phyloP scores from a whole-genome alignment of 2,888 invertebrate species.

The Rotaria macrura region DNA sequence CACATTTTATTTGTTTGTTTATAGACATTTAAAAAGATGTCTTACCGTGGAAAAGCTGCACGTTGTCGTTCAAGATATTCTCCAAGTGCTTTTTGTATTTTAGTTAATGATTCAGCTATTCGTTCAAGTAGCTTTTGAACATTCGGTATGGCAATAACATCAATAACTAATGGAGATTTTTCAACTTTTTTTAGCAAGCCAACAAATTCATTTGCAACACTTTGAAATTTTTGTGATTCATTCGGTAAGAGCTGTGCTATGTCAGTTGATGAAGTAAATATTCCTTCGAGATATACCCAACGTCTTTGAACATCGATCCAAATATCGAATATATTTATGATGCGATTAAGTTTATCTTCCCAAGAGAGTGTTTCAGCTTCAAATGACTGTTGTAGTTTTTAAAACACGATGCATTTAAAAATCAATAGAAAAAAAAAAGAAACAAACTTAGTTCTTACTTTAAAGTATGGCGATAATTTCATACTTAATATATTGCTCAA shows the following conservation, averaged over 20 bases:
- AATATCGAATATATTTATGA: slow-evolving; percentile 92
- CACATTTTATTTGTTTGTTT: too few relatives aligned
- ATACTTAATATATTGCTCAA: slow-evolving; percentile 98
- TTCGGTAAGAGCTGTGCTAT: slow-evolving; percentile 84
- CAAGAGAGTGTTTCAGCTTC: slow-evolving; percentile 96
- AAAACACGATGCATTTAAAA: slow-evolving; percentile 55
- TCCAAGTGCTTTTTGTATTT: slow-evolving; percentile 97
- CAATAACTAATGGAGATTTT: slow-evolving; percentile 95
- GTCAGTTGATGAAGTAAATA: slow-evolving; percentile 97
- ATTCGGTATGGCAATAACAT: slow-evolving; percentile 90
- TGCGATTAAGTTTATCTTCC: slow-evolving; percentile 97
- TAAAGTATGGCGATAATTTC: slow-evolving; percentile 98
- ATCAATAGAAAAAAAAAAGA: too few relatives aligned
- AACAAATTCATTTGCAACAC: slow-evolving; percentile 80
- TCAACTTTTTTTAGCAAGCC: slow-evolving; percentile 97
- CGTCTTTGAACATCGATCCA: slow-evolving; percentile 99
- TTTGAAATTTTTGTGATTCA: slow-evolving; percentile 92
- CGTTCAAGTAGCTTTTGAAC: slow-evolving; percentile 81
- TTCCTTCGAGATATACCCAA: slow-evolving; percentile 98
- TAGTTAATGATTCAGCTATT: slow-evolving; percentile 85
- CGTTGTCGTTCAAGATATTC: slow-evolving; percentile 94
- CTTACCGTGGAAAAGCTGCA: slow-evolving; percentile 73
- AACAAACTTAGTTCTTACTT: slow-evolving; percentile 56
- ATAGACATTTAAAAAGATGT: too few relatives aligned
- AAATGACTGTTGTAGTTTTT: slow-evolving; percentile 58